These are phyloP conservation scores for Rhagologus leucostigma DNA, from an alignment of 2,113 vertebrate species.

Conservation along the genomic window DNA sequence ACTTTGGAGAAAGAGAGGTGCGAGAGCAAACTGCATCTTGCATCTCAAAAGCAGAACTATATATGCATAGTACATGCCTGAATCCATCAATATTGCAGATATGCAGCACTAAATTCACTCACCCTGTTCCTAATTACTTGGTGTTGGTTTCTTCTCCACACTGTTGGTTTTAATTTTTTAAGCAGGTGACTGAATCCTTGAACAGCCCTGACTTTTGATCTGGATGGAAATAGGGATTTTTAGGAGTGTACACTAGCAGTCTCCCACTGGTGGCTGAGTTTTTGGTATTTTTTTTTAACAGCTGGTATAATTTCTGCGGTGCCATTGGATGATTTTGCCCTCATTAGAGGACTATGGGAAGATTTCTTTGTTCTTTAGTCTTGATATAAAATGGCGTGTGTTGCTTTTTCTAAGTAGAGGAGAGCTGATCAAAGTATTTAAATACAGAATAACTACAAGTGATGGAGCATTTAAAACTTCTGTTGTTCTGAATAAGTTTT, in stretches of 20 bases:
- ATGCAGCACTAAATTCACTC: background rate
- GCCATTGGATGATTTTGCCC: background rate
- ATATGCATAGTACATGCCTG: background rate
- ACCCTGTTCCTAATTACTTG: background rate
- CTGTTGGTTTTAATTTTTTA: background rate
- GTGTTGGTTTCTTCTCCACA: background rate
- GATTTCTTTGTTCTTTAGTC: background rate
- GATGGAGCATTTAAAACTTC: background rate
- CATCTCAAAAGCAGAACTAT: background rate
- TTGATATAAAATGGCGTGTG: background rate
- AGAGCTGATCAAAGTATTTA: background rate
- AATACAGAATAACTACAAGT: background rate
- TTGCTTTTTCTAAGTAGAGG: background rate
- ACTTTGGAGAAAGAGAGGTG: background rate
- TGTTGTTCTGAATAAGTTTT: constrained; percentile 24
- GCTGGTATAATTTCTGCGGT: background rate
- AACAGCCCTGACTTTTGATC: background rate
- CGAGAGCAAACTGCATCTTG: background rate
- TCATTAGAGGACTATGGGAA: background rate
- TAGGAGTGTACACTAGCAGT: background rate
- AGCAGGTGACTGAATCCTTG: background rate
- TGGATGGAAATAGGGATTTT: background rate
- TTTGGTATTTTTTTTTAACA: background rate
- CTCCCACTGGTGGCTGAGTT: background rate
- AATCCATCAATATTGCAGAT: background rate